Evolutionary conservation across 2,113 vertebrate species (phyloP).

Genomic region (Terrapene triunguis): DNA sequence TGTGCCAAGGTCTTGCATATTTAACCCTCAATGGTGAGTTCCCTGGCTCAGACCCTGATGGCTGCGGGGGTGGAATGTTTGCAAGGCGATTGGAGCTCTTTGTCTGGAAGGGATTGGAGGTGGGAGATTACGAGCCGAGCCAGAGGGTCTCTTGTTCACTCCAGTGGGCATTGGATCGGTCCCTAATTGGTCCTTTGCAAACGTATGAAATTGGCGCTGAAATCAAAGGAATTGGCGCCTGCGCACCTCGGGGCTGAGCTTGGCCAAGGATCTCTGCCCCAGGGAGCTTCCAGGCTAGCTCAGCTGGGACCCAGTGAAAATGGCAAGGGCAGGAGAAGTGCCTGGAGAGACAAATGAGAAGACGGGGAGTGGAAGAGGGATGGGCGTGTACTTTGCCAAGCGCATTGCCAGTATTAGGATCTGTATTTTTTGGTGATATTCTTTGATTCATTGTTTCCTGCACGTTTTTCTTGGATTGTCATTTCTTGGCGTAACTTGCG

Average conservation of each 20-base stretch:
- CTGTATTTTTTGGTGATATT: not conserved
- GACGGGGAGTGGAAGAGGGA: not conserved
- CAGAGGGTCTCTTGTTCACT: not conserved
- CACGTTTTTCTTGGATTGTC: not conserved
- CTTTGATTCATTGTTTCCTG: not conserved
- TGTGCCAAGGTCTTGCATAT: not conserved
- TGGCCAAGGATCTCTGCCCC: not conserved
- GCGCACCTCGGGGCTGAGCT: not conserved
- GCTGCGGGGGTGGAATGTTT: not conserved
- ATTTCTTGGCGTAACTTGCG: not conserved
- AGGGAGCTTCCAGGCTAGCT: not conserved
- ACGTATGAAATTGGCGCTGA: not conserved
- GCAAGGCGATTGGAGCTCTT: not conserved
- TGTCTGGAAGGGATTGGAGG: not conserved
- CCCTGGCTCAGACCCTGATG: not conserved
- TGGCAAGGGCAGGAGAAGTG: not conserved
- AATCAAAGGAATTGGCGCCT: not conserved
- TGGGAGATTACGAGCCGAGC: not conserved
- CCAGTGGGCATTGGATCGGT: not conserved
- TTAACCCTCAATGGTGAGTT: not conserved
- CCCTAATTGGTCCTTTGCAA: not conserved
- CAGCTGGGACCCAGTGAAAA: not conserved
- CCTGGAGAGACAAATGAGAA: not conserved
- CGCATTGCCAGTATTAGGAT: not conserved
- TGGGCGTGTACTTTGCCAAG: not conserved